Evolutionary conservation across 2,888 invertebrate species (phyloP), one percentile per base, ranked within the genome.

Genomic region (Rotaria macrura): DNA sequence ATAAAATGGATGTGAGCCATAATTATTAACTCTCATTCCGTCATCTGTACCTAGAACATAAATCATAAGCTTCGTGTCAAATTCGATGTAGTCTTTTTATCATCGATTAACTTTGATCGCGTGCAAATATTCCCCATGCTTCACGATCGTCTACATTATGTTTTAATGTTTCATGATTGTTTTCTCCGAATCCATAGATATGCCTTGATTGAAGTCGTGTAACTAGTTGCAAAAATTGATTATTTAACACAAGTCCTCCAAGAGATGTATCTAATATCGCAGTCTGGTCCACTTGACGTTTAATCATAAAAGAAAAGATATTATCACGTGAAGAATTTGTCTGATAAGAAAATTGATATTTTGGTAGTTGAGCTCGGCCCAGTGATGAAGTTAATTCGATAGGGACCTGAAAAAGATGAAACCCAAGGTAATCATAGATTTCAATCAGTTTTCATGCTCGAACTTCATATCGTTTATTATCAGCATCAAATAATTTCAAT

Each of bases 21-120:
- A 49, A 49, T 49, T 91, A 90, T 94, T 95, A 9, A 85, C 87
- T 40, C 88, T 84, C 10, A 52, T 79, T 2, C 25, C 54, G 54
- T 72, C 74, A 23, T 84, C 84, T 6, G 85, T 84, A 55, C 83
- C 85, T 49, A 49, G 17, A 49, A 14, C 3, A 49, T 49, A 17
- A 14, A 49, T 14, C 43, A 43, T 43, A 49, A 14, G 14, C 17
- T 12, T 49, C 49, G 17, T 49, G 17, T 12, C 1, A 47, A 47
- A 4, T 47, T 47, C 14, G 2, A 9, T 47, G n/a, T 47, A 49
- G 14, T 17, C 10, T 10, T 49, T 49, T 14, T 49, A 17, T 49
- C 14, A 17, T 12, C 14, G 17, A 17, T 14, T 49, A 49, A 49
- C 49, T 17, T 49, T 84, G 74, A 79, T 84, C 86, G n/a, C 84